Evolutionary conservation across 2,113 vertebrate species (phyloP), one percentile per base, ranked within the genome.

Genomic region (Argyrosomus japonicus): DNA sequence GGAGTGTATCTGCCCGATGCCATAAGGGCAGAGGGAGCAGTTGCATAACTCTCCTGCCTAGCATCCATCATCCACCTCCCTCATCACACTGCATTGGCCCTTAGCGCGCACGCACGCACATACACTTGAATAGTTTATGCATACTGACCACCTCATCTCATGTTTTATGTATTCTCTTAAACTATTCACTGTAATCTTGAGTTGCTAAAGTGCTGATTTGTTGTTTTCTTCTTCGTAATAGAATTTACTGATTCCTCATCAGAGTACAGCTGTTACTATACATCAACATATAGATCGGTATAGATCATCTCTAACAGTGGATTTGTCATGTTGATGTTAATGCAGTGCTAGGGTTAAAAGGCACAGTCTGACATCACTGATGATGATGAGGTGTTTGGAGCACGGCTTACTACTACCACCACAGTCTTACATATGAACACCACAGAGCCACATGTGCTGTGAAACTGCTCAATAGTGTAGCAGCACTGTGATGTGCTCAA

Each of bases 31-130:
- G 77, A 85, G 89, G 82, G 91, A 93, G 86, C 80, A 76, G 70
- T 95, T 95, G 79, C 88, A 88, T 94, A 95, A 95, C 88, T 94
- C 87, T 90, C 51, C 82, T 87, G 89, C 87, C 69, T 40, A 72
- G 47, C 86, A 90, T 93, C 82, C 73, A 89, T 94, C 90, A 91
- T 74, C 77, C 77, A 81, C 83, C 68, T 56, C 74, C 48, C 54
- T 84, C 76, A n/a, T 78, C 77, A 57, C 51, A 13, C 78, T 79
- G 86, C 70, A 47, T 61, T 58, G 71, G 48, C 47, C 74, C 85
- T 74, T 77, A 67, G 27, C 56, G 27, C 56, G 13, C 70, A 77
- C n/a, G 81, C 61, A 25, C 48, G 27, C 68, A 75, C 11, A 5
- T 4, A 23, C 67, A 71, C 40, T 23, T 63, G 29, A 82, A 25